Conservation (phyloP, 2,888 invertebrate species). For the Ecdyonurus torrentis region DNA sequence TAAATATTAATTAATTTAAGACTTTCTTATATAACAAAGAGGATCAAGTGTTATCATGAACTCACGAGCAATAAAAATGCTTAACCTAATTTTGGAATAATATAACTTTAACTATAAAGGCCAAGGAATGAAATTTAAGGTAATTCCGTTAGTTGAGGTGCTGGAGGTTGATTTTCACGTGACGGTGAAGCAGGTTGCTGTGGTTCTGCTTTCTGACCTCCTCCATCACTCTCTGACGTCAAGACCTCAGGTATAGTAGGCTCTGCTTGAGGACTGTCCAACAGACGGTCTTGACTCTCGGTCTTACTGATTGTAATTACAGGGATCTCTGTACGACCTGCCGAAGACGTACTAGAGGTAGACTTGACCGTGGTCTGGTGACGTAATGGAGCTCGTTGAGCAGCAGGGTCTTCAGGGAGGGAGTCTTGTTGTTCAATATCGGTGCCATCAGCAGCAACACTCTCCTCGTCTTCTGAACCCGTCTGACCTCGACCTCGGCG, state of each 20-base stretch:
- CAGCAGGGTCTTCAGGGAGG: neutral
- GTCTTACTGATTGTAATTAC: neutral
- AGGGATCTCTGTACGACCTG: neutral
- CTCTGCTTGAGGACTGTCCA: neutral
- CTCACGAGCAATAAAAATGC: no score
- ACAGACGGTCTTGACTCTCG: slow-evolving; percentile 1
- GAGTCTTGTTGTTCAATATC: neutral
- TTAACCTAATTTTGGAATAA: no score
- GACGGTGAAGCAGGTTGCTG: neutral
- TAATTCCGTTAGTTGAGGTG: no score
- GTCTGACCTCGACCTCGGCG: neutral
- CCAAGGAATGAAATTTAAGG: no score
- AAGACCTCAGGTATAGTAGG: no score
- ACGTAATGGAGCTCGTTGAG: neutral
- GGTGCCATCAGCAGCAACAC: neutral
- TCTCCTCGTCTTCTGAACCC: neutral
- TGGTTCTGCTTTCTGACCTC: neutral
- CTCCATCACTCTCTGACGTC: neutral
- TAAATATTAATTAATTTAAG: no score
- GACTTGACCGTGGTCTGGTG: neutral
- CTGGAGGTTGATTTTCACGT: neutral
- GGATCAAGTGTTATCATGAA: no score
- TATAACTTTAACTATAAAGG: no score
- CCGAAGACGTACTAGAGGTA: neutral
- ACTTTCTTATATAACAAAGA: no score